phyloP scores from a whole-genome alignment of 1,140 invertebrate genomes.

The Pseudobourletiella spinata region DNA sequence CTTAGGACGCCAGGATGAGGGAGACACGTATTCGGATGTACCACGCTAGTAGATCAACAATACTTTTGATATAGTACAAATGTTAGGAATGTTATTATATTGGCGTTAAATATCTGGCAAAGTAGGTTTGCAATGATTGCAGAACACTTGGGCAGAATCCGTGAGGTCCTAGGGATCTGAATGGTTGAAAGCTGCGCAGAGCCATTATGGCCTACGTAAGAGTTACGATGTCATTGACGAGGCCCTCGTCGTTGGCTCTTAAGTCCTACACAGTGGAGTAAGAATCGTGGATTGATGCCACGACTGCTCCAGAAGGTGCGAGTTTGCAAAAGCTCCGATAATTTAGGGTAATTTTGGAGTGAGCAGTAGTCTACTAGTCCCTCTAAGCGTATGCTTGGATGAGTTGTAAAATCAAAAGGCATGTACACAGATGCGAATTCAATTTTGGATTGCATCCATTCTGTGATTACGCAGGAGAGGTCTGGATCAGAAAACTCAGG shows the following conservation, averaged over 20 bases:
- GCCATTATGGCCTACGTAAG: neutral
- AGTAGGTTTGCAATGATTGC: neutral
- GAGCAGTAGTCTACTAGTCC: constrained; percentile 9
- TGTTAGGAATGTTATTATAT: constrained; percentile 5
- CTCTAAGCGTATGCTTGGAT: neutral
- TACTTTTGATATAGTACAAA: constrained; percentile 8
- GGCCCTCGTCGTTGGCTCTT: too few relatives aligned
- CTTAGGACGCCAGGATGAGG: too few relatives aligned
- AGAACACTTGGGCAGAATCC: constrained; percentile 20
- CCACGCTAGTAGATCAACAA: constrained; percentile 23
- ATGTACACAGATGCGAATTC: constrained; percentile 20
- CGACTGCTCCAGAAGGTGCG: constrained; percentile 21
- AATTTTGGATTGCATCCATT: neutral
- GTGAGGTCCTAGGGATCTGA: constrained; percentile 17
- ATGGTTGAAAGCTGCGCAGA: constrained; percentile 5
- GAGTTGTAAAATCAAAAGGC: neutral
- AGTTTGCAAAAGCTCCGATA: constrained; percentile 17
- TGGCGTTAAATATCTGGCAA: neutral
- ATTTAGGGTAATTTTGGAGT: neutral
- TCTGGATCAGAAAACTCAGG: neutral
- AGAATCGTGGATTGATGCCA: constrained; percentile 14
- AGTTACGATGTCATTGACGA: too few relatives aligned
- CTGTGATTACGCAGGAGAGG: neutral
- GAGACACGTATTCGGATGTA: too few relatives aligned
- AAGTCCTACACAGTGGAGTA: too few relatives aligned